Conservation (phyloP, 1,140 invertebrate species). For the Drosophila auraria region DNA sequence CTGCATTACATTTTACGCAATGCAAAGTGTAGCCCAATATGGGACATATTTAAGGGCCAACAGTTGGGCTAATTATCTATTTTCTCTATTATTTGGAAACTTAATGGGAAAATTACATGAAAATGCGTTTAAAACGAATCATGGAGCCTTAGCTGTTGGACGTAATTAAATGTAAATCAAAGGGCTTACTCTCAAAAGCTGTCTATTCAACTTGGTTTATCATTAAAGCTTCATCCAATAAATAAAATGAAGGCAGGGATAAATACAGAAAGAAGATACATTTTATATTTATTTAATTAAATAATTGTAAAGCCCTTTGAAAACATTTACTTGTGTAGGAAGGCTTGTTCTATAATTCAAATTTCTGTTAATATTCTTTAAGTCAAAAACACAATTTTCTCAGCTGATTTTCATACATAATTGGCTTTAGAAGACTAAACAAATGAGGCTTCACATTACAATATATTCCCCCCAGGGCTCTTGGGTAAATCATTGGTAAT, state of each 20-base stretch:
- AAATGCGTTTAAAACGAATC: constrained; percentile 4
- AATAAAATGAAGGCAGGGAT: neutral
- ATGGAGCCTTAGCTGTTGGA: neutral
- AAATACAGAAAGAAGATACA: neutral
- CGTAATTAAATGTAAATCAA: neutral
- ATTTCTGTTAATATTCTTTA: too few relatives aligned
- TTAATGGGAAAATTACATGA: constrained; percentile 5
- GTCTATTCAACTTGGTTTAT: neutral
- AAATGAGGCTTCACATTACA: too few relatives aligned
- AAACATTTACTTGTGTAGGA: too few relatives aligned
- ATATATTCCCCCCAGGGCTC: too few relatives aligned
- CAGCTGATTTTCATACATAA: too few relatives aligned
- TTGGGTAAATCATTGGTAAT: neutral
- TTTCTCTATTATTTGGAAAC: neutral
- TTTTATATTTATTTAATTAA: neutral
- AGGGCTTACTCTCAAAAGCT: too few relatives aligned
- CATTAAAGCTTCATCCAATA: neutral
- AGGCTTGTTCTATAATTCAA: too few relatives aligned
- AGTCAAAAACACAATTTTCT: too few relatives aligned
- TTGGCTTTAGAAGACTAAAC: too few relatives aligned
- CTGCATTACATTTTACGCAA: constrained; percentile 59
- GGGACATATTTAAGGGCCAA: constrained; percentile 29
- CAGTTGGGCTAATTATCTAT: constrained; percentile 8
- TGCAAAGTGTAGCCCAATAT: constrained; percentile 18
- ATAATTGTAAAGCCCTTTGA: too few relatives aligned